These are phyloP conservation scores for Apotomis turbidana DNA, from an alignment of 2,888 invertebrate species.

Conservation along the genomic window DNA sequence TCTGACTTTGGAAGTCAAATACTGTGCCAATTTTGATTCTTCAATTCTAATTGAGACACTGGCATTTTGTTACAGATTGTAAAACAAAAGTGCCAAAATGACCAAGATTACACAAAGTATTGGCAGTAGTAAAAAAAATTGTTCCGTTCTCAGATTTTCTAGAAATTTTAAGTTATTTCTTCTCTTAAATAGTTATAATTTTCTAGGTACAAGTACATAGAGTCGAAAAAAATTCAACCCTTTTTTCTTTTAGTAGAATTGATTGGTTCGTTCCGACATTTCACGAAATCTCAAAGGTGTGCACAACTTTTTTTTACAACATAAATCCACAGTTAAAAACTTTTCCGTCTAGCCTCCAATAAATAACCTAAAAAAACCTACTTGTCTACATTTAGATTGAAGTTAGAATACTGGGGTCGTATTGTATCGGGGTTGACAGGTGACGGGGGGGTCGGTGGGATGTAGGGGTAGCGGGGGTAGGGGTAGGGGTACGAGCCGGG, in stretches of 20 bases:
- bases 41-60: no score
- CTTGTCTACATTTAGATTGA: slow-evolving; percentile 78
- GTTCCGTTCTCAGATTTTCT: no score
- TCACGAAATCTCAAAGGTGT: no score
- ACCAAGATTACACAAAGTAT: no score
- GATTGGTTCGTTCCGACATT: no score
- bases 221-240: no score
- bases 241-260: no score
- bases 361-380: slow-evolving; percentile 53
- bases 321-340: background rate
- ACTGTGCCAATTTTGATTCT: background rate
- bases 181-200: background rate
- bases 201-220: background rate
- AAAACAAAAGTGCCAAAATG: no score
- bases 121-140: no score
- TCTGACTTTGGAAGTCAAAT: background rate
- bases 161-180: no score
- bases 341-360: slow-evolving; percentile 25
- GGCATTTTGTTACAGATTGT: no score
- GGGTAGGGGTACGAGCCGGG: slow-evolving; percentile 84
- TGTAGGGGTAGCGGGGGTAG: slow-evolving; percentile 82
- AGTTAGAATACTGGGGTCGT: slow-evolving; percentile 80
- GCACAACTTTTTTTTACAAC: background rate
- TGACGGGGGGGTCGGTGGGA: slow-evolving; percentile 77
- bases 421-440: slow-evolving; percentile 73